Base-by-base conservation (phyloP, 2,888 invertebrate species). In the Melipona bicolor region DNA sequence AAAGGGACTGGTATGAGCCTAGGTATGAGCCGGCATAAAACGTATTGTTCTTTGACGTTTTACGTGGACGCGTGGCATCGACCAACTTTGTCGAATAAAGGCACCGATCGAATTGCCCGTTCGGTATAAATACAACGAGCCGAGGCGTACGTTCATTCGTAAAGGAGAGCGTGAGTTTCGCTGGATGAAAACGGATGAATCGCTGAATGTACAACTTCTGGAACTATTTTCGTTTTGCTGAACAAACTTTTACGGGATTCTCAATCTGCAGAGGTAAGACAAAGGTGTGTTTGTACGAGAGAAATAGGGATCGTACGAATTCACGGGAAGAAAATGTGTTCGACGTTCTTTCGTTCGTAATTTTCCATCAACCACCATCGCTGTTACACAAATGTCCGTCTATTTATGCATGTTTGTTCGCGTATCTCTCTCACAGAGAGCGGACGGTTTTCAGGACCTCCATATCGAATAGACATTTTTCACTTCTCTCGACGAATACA, bases 271-370 rank as follows among this genome's bases (percentile, higher is more conserved):
- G 67, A 9, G 1, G 24, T 49, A 9, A 15, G 49, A 17, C 19
- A 24, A 19, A 13, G 17, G n/a, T 65, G 43, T 54, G 43, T 54
- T 32, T 54, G 27, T 27, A 4, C 50, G 13, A 49, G 6, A 24
- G 4, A 56, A 36, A 43, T 19, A 43, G 11, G n/a, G 17, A 71
- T 59, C n/a, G 43, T 43, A 43, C 43, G 43, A 43, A 43, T 43
- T 43, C 43, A 43, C 2, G 11, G 43, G 4, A 11, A 9, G 1
- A 9, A 9, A 43, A 43, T 43, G 1, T 9, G 43, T 43, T 43
- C 43, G 71, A 67, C 75, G 71, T 78, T 78, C 75, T 61, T 82
- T 78, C 61, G 56, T 64, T 43, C 74, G 82, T 75, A 52, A 82
- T 84, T 82, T 82, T 80, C 61, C 76, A 73, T 77, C 78, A 75